Percentiles rank a stretch among this genome's conserved stretches.
Conservation (phyloP, 2,797 vertebrate genomes). For the Phoxinus dragarum region DNA sequence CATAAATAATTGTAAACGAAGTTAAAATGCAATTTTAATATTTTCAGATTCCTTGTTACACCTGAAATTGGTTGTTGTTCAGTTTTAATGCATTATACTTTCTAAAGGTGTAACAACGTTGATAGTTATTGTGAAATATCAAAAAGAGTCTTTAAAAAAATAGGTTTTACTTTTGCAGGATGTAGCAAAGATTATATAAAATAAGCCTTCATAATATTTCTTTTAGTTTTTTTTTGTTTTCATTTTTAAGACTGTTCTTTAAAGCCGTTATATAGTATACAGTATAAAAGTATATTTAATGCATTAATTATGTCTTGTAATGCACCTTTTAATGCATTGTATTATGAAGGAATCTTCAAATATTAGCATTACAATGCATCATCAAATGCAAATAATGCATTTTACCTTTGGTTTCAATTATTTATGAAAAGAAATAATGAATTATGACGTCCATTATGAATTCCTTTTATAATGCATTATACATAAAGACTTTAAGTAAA, state of each 20-base stretch:
- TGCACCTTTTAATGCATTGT: background rate
- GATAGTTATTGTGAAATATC: too few relatives aligned
- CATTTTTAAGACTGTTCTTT: too few relatives aligned
- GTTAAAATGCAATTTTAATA: background rate
- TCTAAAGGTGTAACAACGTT: too few relatives aligned
- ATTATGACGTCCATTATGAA: background rate
- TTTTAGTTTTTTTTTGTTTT: slow-evolving; percentile 51
- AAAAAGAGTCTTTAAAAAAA: background rate
- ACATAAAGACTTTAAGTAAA: background rate
- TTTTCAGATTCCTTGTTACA: too few relatives aligned
- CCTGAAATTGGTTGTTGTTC: too few relatives aligned
- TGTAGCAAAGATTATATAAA: slow-evolving; percentile 41
- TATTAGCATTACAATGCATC: background rate
- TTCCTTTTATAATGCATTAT: background rate
- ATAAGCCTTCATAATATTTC: slow-evolving; percentile 56
- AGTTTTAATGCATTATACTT: background rate
- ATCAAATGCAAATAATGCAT: background rate
- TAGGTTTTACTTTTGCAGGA: background rate
- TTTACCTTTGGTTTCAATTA: background rate
- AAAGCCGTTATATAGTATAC: background rate
- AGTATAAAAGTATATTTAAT: background rate
- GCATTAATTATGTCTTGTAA: background rate
- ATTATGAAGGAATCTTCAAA: background rate
- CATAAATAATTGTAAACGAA: background rate
- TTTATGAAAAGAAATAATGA: too few relatives aligned